These are phyloP conservation scores for Lasioglossum pauxillum DNA, from an alignment of 2,888 invertebrate species.

Conservation along the genomic window DNA sequence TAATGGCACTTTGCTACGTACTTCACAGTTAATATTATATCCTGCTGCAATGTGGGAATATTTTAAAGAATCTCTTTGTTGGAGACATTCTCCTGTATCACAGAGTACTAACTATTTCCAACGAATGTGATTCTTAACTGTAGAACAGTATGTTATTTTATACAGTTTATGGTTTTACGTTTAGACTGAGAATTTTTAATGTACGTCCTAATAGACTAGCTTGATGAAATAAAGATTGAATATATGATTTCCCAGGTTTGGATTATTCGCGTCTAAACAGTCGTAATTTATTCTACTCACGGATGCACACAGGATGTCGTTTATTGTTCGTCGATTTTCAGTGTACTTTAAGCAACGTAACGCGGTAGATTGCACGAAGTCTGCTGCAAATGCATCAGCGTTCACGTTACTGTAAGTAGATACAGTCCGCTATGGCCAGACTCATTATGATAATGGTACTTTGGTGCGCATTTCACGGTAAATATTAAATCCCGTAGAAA, in stretches of 20 bases:
- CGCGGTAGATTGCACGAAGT: slow-evolving; percentile 1
- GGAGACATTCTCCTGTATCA: neutral
- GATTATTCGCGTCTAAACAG: neutral
- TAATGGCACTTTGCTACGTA: neutral
- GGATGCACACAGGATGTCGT: neutral
- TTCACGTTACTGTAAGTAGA: neutral
- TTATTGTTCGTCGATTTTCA: neutral
- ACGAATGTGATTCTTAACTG: neutral
- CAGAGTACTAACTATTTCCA: neutral
- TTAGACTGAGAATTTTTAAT: too few species aligned
- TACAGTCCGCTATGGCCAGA: neutral
- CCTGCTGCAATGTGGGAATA: neutral
- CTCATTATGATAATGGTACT: neutral
- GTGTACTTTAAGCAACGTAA: neutral
- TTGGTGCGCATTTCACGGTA: slow-evolving; percentile 10
- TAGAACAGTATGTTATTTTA: too few species aligned
- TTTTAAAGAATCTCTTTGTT: neutral
- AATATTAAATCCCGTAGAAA: slow-evolving; percentile 1
- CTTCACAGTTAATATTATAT: neutral
- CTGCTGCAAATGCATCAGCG: neutral
- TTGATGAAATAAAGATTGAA: neutral
- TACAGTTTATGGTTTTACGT: neutral
- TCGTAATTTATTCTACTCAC: neutral
- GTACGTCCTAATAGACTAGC: neutral
- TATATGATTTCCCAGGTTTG: neutral